phyloP scores from a whole-genome alignment of 2,797 vertebrate species.

The Peromyscus aztecus region DNA sequence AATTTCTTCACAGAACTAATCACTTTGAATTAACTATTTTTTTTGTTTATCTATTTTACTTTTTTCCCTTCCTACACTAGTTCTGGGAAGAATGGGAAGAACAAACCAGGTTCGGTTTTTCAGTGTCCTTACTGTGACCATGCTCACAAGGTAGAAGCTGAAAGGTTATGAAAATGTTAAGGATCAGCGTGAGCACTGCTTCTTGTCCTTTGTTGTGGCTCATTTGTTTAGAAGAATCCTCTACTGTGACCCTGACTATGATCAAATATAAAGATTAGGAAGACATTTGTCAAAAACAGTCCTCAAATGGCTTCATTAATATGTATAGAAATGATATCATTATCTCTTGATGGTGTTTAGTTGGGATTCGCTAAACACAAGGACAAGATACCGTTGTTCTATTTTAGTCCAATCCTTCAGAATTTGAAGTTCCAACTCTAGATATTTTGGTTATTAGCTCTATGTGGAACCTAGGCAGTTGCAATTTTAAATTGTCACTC shows the following conservation, averaged over 20 bases:
- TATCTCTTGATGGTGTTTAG: neutral
- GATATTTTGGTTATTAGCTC: neutral
- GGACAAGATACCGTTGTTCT: neutral
- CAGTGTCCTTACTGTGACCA: too few species aligned
- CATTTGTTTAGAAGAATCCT: neutral
- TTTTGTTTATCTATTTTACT: neutral
- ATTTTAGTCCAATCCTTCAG: neutral
- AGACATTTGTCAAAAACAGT: neutral
- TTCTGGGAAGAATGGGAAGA: neutral
- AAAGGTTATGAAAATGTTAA: neutral
- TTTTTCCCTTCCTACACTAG: neutral
- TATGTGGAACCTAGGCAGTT: neutral
- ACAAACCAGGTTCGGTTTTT: neutral
- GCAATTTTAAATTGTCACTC: neutral
- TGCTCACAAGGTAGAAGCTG: neutral
- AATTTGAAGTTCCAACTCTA: neutral
- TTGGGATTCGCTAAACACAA: neutral
- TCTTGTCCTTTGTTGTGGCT: neutral
- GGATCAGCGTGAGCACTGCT: neutral
- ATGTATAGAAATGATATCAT: neutral
- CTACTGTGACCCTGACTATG: neutral
- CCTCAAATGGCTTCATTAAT: neutral
- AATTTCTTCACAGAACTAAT: neutral
- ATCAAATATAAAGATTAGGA: neutral
- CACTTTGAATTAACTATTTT: neutral